Base-by-base conservation (phyloP, 2,113 vertebrate species). In the Rattus norvegicus region DNA sequence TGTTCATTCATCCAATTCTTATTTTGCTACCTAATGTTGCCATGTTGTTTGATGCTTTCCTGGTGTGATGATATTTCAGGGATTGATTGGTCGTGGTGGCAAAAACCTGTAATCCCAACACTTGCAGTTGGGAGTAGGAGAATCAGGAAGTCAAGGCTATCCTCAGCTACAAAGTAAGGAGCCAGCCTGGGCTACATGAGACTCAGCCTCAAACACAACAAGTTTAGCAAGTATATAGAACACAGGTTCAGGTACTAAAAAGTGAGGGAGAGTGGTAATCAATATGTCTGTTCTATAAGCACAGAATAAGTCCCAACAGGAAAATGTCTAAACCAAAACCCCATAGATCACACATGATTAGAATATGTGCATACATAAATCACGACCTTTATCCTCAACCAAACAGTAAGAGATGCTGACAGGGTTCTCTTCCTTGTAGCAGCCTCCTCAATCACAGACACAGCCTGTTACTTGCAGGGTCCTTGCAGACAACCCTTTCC, bases 281-380 rank as follows among this genome's bases (percentile, higher is more conserved):
- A 59, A 11, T 52, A 59, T 59, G 54, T 80, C n/a, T 43, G 43
- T 43, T 59, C 49, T 30, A 88, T 54, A 19, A 89, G 63, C 56
- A 85, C 17, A 91, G 36, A 94, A 67, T 79, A 63, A 9, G 61
- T 52, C 11, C 12, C 56, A 91, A 26, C 9, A 88, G 81, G 43
- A 95, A 95, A 80, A 83, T 33, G n/a, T 39, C 69, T 91, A 80
- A 75, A 75, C n/a, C 59, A n/a, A 94, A 97, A 92, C 79, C 36
- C 36, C 61, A 63, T 16, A 33, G n/a, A 85, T 80, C 61, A 39
- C 61, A 10, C 56, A 76, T 75, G 49, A 97, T 67, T 90, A 36
- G 11, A 52, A 54, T 30, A 22, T 65, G 28, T 39, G 39, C 8
- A 14, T 65, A 16, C 77, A 30, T 59, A 88, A 70, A 76, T 65